Percentiles rank a stretch among this genome's conserved stretches.
Evolutionary conservation across 2,888 invertebrate genomes (phyloP).

Genomic region (Thymelicus lineola): DNA sequence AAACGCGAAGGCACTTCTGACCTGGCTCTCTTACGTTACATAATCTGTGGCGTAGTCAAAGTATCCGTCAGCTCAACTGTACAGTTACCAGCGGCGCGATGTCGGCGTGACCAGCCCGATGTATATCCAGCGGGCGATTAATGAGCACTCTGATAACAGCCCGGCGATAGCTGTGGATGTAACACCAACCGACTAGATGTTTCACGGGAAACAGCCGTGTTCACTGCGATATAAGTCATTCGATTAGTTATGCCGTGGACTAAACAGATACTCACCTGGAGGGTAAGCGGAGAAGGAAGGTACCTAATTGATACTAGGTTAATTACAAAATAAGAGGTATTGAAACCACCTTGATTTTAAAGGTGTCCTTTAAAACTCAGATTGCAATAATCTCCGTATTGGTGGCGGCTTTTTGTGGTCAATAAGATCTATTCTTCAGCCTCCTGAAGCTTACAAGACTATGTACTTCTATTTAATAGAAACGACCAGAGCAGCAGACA

Average conservation of each 20-base stretch:
- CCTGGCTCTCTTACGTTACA: not conserved
- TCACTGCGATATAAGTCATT: not conserved
- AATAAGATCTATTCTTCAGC: too few relatives aligned
- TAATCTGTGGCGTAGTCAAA: conserved; percentile 23
- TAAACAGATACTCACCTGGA: not conserved
- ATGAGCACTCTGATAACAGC: conserved; percentile 21
- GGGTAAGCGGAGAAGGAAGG: not conserved
- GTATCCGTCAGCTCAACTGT: conserved; percentile 22
- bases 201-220: conserved; percentile 6
- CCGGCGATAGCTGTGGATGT: conserved; percentile 5
- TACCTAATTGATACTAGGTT: too few relatives aligned
- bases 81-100: conserved; percentile 24
- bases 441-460: too few relatives aligned
- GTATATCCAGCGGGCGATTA: conserved; percentile 25
- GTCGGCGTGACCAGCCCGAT: conserved; percentile 19
- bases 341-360: too few relatives aligned
- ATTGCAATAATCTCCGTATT: too few relatives aligned
- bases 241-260: not conserved
- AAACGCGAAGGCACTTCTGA: too few relatives aligned
- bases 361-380: too few relatives aligned
- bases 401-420: too few relatives aligned
- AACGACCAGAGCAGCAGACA: too few relatives aligned
- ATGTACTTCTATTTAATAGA: too few relatives aligned
- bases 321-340: too few relatives aligned
- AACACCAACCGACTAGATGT: not conserved